These are phyloP conservation scores for Drosophila histrio DNA, from an alignment of 2,888 invertebrate species.

Conservation along the genomic window DNA sequence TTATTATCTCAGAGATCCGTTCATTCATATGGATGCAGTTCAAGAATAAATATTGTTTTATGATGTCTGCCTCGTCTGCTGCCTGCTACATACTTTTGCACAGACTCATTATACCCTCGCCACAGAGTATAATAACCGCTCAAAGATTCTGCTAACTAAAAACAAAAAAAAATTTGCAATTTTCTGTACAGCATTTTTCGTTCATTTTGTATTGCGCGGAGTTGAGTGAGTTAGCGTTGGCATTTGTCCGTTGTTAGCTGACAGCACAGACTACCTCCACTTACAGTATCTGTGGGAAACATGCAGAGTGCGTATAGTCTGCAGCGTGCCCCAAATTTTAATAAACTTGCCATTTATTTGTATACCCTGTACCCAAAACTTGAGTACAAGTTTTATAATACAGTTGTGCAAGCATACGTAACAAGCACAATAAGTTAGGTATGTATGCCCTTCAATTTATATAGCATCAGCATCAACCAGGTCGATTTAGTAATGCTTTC, in stretches of 20 bases:
- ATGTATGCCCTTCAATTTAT: background rate
- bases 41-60: no score
- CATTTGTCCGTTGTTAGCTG: constrained; percentile 76
- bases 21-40: no score
- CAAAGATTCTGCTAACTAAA: constrained; percentile 57
- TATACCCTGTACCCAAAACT: background rate
- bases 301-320: constrained; percentile 42
- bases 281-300: constrained; percentile 14
- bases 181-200: constrained; percentile 43
- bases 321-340: constrained; percentile 68
- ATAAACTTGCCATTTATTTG: constrained; percentile 66
- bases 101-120: no score
- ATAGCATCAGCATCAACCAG: background rate
- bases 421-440: background rate
- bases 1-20: no score
- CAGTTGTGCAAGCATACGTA: background rate
- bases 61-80: no score
- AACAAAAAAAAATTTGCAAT: constrained; percentile 49
- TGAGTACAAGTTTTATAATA: background rate
- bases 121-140: no score
- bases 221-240: constrained; percentile 76
- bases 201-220: constrained; percentile 60
- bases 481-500: no score
- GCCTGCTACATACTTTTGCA: no score
- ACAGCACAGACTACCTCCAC: constrained; percentile 62